phyloP scores from a whole-genome alignment of 2,113 vertebrate species.

The Lagenorhynchus albirostris region DNA sequence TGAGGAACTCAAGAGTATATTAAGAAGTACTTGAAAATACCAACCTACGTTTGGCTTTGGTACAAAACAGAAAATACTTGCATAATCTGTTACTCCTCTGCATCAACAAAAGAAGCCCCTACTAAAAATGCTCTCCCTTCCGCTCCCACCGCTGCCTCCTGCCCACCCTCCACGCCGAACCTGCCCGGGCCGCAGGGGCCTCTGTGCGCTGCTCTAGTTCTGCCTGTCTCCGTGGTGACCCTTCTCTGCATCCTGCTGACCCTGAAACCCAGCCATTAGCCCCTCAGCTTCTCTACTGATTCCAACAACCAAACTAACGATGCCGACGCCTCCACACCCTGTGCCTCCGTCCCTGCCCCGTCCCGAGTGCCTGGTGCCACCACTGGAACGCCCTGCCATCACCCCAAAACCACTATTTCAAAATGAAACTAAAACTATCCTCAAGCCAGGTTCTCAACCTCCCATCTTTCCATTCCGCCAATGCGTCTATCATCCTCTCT shows the following conservation, averaged over 20 bases:
- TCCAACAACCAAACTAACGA: not conserved
- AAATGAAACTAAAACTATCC: not conserved
- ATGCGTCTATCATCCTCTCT: not conserved
- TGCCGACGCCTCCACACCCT: not conserved
- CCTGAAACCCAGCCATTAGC: not conserved
- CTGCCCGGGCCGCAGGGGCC: not conserved
- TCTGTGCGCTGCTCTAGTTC: not conserved
- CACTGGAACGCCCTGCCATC: not conserved
- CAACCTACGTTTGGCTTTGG: not conserved
- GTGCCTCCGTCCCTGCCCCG: not conserved
- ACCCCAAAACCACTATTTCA: not conserved
- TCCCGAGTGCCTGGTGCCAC: not conserved
- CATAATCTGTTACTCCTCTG: not conserved
- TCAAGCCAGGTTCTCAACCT: not conserved
- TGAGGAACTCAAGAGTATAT: not conserved
- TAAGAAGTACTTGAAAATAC: not conserved
- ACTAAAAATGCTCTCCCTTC: not conserved
- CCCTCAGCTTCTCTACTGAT: not conserved
- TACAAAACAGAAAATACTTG: slow-evolving; percentile 1
- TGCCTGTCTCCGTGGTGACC: not conserved
- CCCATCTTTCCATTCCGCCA: not conserved
- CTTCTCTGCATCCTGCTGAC: not conserved
- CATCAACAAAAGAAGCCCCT: not conserved
- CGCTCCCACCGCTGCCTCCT: not conserved
- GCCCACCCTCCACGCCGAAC: no score